Evolutionary conservation across 1,140 invertebrate genomes (phyloP).

Genomic region (Steinernema khuongi): DNA sequence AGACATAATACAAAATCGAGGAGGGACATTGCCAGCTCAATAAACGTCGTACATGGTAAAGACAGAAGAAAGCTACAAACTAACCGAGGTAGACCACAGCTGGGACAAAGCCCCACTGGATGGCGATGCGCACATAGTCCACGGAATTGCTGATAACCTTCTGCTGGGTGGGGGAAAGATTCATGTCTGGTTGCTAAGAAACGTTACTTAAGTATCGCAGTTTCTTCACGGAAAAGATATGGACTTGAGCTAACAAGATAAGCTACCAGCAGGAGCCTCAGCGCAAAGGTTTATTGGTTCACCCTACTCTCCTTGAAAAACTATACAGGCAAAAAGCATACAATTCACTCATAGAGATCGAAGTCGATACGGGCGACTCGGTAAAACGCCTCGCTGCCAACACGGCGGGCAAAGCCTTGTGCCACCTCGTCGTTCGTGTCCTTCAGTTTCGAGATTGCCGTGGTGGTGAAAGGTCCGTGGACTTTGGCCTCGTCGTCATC

Average conservation of each 20-base stretch:
- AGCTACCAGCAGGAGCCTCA: too few species aligned
- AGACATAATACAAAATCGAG: too few species aligned
- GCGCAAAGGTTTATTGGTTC: too few species aligned
- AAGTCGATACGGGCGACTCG: slow-evolving; percentile 35
- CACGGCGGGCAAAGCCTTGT: slow-evolving; percentile 28
- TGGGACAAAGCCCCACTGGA: neutral
- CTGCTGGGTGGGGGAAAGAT: neutral
- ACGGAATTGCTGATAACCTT: neutral
- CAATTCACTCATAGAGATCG: slow-evolving; percentile 25
- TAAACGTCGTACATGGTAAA: too few species aligned
- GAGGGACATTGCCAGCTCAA: too few species aligned
- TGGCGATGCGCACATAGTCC: neutral
- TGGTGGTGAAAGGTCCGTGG: slow-evolving; percentile 75
- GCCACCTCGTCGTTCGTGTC: slow-evolving; percentile 65
- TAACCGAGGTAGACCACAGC: slow-evolving; percentile 2
- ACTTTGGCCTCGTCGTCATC: slow-evolving; percentile 67
- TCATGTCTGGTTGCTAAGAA: neutral
- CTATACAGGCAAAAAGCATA: too few species aligned
- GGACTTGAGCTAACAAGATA: neutral
- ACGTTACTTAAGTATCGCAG: neutral
- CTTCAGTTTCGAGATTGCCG: slow-evolving; percentile 81
- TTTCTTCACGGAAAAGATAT: neutral
- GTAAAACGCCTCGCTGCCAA: slow-evolving; percentile 23
- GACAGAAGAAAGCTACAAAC: too few species aligned
- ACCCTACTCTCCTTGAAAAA: too few species aligned